These are phyloP conservation scores for Octopus bimaculoides DNA, from an alignment of 1,140 invertebrate species.

Conservation along the genomic window DNA sequence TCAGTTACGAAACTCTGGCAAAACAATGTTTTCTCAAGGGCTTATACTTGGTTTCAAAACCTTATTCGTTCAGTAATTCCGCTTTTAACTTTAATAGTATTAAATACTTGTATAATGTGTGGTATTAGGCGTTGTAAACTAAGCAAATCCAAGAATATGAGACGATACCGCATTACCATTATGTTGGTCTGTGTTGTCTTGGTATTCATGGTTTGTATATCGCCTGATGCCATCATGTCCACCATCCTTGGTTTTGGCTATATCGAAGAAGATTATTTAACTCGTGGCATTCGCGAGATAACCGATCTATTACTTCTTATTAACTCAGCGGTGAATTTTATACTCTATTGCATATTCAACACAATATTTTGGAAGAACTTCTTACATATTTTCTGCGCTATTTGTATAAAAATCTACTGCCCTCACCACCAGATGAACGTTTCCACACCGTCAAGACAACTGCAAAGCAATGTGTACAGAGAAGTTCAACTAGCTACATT, in stretches of 20 bases:
- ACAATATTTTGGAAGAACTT: constrained; percentile 64
- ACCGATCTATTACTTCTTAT: constrained; percentile 74
- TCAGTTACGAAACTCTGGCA: constrained; percentile 47
- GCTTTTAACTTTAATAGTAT: constrained; percentile 37
- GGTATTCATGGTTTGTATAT: constrained; percentile 72
- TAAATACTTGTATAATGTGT: constrained; percentile 69
- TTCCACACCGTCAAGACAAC: constrained; percentile 5
- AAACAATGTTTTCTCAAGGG: constrained; percentile 62
- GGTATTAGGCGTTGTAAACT: constrained; percentile 61
- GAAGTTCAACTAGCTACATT: constrained; percentile 15
- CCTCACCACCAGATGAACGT: constrained; percentile 12
- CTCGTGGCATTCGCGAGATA: constrained; percentile 67
- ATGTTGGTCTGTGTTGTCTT: constrained; percentile 74
- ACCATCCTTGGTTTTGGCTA: constrained; percentile 50
- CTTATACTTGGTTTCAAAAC: constrained; percentile 68
- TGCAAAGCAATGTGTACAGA: constrained; percentile 5
- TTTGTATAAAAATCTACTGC: constrained; percentile 19
- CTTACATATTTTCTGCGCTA: constrained; percentile 30
- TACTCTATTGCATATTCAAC: constrained; percentile 74
- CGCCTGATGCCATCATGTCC: constrained; percentile 68
- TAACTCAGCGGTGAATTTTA: constrained; percentile 74
- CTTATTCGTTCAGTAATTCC: constrained; percentile 67
- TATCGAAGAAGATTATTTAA: constrained; percentile 50
- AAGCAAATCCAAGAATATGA: constrained; percentile 25
- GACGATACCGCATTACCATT: constrained; percentile 65